Evolutionary conservation across 2,113 vertebrate species (phyloP).

Genomic region (Toxostoma redivivum): DNA sequence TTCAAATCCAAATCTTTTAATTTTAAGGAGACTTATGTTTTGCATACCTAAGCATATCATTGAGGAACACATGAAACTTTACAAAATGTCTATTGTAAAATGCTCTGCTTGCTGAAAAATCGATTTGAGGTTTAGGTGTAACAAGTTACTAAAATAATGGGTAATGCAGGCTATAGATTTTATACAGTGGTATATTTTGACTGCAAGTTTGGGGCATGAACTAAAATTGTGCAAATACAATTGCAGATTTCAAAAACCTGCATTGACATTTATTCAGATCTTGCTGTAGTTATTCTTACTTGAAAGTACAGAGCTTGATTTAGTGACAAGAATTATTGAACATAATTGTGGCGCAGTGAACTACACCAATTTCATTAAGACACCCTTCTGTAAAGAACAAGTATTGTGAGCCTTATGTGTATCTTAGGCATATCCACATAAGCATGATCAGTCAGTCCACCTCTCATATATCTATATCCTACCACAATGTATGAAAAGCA

Average conservation of each 20-base stretch:
- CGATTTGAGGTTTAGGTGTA: background rate
- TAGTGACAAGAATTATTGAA: background rate
- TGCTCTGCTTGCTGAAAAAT: background rate
- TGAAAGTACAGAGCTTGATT: background rate
- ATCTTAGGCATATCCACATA: background rate
- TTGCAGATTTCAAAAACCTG: background rate
- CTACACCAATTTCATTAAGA: background rate
- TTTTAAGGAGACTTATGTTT: background rate
- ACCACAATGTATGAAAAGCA: background rate
- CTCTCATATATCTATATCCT: background rate
- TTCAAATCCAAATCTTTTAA: background rate
- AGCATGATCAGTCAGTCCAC: background rate
- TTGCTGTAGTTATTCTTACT: background rate
- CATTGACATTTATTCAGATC: background rate
- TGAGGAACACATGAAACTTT: background rate
- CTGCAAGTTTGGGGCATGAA: background rate
- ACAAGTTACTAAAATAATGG: background rate
- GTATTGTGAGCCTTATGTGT: fast-evolving
- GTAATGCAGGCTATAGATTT: background rate
- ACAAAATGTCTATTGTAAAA: background rate
- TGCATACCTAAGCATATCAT: background rate
- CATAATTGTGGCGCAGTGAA: background rate
- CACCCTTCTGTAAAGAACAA: background rate
- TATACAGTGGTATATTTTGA: background rate
- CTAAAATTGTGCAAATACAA: background rate